phyloP scores from a whole-genome alignment of 2,888 invertebrate species.

The Ceratothoa steindachneri region DNA sequence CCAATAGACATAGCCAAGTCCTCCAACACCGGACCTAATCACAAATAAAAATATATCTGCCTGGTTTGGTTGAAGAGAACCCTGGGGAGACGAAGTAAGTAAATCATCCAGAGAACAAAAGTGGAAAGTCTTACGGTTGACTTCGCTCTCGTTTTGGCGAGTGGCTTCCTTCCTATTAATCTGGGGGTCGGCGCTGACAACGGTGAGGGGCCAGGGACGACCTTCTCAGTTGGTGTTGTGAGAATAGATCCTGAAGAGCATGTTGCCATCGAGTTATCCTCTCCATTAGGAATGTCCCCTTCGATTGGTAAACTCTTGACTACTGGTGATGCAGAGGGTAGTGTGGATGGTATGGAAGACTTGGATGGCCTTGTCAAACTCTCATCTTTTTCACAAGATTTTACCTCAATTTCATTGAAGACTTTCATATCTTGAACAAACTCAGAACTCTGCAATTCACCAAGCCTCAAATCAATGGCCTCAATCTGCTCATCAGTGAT shows the following conservation, averaged over 20 bases:
- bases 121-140: constrained; percentile 38
- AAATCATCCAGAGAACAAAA: no score
- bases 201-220: not conserved
- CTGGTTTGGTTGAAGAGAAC: no score
- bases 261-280: not conserved
- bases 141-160: constrained; percentile 43
- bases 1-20: no score
- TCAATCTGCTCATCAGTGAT: constrained; percentile 40
- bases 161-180: constrained; percentile 39
- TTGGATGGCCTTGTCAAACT: no score
- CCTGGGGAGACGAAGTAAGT: no score
- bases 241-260: constrained; percentile 1
- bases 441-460: constrained; percentile 26
- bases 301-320: no score
- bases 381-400: not conserved
- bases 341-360: no score
- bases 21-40: no score
- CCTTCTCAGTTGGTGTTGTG: not conserved
- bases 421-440: constrained; percentile 33
- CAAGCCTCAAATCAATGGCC: constrained; percentile 30
- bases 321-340: no score
- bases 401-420: constrained; percentile 27
- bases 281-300: not conserved
- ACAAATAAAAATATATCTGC: no score
- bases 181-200: constrained; percentile 30